Conservation (phyloP, 2,888 invertebrate genomes). For the Plebejus melissa region DNA sequence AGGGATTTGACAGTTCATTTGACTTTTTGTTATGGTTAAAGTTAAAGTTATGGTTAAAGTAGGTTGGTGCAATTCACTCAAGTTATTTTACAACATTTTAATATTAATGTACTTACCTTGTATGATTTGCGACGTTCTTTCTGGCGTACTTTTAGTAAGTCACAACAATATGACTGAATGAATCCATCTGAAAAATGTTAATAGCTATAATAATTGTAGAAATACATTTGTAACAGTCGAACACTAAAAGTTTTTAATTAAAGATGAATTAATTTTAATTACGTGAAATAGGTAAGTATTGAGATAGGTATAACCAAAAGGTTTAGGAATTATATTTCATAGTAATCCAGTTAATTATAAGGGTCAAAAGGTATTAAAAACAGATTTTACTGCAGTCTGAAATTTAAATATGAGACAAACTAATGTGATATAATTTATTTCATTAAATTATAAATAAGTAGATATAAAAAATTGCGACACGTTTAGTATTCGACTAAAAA, state of each 20-base stretch:
- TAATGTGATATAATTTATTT: not conserved
- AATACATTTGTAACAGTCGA: not conserved
- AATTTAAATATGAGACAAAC: not conserved
- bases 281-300: not conserved
- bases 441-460: not conserved
- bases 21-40: no score
- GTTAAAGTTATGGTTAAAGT: no score
- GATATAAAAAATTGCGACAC: not conserved
- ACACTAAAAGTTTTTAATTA: not conserved
- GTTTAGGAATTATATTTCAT: not conserved
- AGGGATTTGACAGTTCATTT: no score
- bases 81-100: not conserved
- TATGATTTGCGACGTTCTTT: not conserved
- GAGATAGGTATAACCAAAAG: not conserved
- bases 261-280: not conserved
- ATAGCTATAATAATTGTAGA: not conserved
- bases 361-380: not conserved
- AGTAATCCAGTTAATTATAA: not conserved
- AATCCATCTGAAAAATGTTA: not conserved
- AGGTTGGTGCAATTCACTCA: no score
- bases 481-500: not conserved
- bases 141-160: not conserved
- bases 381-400: not conserved
- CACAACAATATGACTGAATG: not conserved
- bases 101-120: not conserved